Base-by-base conservation (phyloP, 2,888 invertebrate genomes). In the Ophioninae sp. region DNA sequence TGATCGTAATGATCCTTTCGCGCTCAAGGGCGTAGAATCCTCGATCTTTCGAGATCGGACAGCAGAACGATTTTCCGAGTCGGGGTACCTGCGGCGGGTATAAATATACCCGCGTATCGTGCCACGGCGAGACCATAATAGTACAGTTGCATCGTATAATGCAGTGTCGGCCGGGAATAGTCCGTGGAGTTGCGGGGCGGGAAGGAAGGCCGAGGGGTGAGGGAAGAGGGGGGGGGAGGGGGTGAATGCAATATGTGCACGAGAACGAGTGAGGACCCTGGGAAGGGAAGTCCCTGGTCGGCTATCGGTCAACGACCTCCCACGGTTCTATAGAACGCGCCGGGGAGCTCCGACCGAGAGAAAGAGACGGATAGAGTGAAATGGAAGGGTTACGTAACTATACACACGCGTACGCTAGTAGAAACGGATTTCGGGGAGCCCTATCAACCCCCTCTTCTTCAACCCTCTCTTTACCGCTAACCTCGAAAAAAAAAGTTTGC, bases 271-370 rank as follows among this genome's bases (percentile, higher is more conserved):
- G 86, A 86, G 87, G 87, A 88, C 87, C 87, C 89, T 88, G 90
- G 87, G 86, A 85, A 87, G 88, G 87, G 87, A 88, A 90, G 84
- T 88, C 89, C 86, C 89, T 87, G 87, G 87, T 86, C 86, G 87
- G 87, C 87, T 89, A 90, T 90, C 92, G 91, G 92, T 92, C 91
- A 91, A 89, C 87, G 92, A 92, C 91, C 91, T 87, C 90, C 81
- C 59, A 8, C 82, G 85, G 82, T 58, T 23, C 81, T 87, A 86
- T 87, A 86, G 89, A 90, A 90, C 88, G 87, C 83, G 77, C 86
- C 79, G 85, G 86, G 82, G 84, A 81, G 58, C 63, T 56, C 64
- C 59, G 58, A 64, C 51, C 51, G 30, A 68, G 44, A 64, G 69
- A 61, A 81, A 67, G 68, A 65, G 61, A 68, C 74, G 63, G 69